These are phyloP conservation scores for Amblyopsis rosae DNA, from an alignment of 2,113 vertebrate species.

Conservation along the genomic window DNA sequence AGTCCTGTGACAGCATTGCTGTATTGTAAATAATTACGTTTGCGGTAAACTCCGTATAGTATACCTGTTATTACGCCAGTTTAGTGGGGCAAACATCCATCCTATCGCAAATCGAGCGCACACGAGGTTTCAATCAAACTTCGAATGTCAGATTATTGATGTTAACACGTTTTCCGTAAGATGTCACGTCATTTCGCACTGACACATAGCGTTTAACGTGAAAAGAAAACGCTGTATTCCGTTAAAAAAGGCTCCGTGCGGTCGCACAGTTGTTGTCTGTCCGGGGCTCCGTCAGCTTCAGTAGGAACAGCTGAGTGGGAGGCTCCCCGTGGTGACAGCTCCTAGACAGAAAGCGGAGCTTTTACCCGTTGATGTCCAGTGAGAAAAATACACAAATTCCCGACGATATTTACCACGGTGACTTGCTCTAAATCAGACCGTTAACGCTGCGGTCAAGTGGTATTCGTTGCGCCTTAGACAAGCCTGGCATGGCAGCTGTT, in stretches of 20 bases:
- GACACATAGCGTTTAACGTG: too few relatives aligned
- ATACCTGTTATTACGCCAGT: constrained; percentile 24
- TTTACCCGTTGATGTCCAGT: background rate
- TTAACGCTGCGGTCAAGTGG: constrained; percentile 22
- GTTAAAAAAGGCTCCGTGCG: background rate
- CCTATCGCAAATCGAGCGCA: constrained; percentile 60
- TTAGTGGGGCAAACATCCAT: constrained; percentile 62
- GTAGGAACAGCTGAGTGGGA: constrained; percentile 37
- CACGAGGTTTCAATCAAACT: constrained; percentile 56
- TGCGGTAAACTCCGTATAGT: constrained; percentile 18
- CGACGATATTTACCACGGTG: background rate
- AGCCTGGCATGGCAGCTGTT: constrained; percentile 15
- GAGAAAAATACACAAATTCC: constrained; percentile 4
- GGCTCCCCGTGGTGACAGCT: constrained; percentile 15
- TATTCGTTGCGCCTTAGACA: too few relatives aligned
- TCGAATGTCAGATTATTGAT: constrained; percentile 24
- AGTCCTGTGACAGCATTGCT: constrained; percentile 48
- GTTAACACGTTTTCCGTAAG: background rate
- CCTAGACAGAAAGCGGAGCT: constrained; percentile 31
- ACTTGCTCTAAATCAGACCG: constrained; percentile 39
- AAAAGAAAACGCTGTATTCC: constrained; percentile 26
- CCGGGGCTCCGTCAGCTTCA: constrained; percentile 42
- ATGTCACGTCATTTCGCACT: too few relatives aligned
- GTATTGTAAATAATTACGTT: background rate
- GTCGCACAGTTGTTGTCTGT: constrained; percentile 38